Percentiles rank a stretch among this genome's conserved stretches.
Conservation (phyloP, 2,113 vertebrate species). For the Corydoras maculifer region DNA sequence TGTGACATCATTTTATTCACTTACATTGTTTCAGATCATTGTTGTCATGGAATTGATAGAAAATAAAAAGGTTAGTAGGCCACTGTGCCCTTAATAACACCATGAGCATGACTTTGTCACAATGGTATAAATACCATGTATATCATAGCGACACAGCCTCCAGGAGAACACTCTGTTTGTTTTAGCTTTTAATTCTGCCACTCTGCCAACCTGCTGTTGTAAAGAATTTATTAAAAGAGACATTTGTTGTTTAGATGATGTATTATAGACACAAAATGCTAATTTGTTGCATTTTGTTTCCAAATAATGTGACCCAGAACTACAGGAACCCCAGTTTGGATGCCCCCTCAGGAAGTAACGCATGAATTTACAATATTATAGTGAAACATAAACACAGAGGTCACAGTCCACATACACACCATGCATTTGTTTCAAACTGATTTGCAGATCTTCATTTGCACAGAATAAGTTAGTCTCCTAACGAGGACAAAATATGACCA, state of each 20-base stretch:
- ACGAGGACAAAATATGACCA: no score
- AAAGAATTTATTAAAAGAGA: no score
- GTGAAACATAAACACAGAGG: background rate
- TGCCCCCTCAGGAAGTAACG: constrained; percentile 6
- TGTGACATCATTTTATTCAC: no score
- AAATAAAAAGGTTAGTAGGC: no score
- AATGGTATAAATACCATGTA: no score
- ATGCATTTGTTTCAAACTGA: background rate
- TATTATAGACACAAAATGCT: constrained; percentile 32
- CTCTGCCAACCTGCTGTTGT: constrained; percentile 13
- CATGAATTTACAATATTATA: constrained; percentile 26
- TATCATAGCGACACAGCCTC: background rate
- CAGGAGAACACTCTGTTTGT: constrained; percentile 24
- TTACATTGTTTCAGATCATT: no score
- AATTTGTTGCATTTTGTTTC: constrained; percentile 3
- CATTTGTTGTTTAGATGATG: background rate
- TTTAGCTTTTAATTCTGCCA: constrained; percentile 28
- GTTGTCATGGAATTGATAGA: no score
- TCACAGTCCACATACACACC: background rate
- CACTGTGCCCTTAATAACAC: no score
- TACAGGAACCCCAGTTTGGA: constrained; percentile 12
- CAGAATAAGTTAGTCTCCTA: no score
- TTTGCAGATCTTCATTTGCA: background rate
- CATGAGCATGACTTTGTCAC: no score
- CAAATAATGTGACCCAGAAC: constrained; percentile 23